phyloP scores from a whole-genome alignment of 2,888 invertebrate genomes.

The Dicyrtoma fusca region DNA sequence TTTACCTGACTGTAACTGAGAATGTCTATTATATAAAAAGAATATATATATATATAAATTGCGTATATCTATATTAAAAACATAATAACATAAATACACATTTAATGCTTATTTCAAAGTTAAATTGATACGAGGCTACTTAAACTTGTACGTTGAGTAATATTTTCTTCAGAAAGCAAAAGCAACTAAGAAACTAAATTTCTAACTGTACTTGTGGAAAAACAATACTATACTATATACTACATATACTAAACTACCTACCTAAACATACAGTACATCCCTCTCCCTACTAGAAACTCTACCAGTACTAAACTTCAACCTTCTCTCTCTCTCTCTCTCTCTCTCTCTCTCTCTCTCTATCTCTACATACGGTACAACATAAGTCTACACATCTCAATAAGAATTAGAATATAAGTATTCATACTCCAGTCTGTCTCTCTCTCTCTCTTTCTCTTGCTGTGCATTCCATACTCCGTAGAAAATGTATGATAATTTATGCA shows the following conservation, averaged over 20 bases:
- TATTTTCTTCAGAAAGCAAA: neutral
- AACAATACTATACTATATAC: neutral
- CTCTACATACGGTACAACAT: neutral
- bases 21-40: conserved; percentile 32
- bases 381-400: too few relatives aligned
- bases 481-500: conserved; percentile 18
- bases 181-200: neutral
- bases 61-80: conserved; percentile 7
- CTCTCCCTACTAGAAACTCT: neutral
- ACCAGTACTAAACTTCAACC: neutral
- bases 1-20: conserved; percentile 43
- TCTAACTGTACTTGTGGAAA: neutral
- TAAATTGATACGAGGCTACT: neutral
- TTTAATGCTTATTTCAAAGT: neutral
- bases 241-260: too few relatives aligned
- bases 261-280: too few relatives aligned
- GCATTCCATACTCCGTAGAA: too few relatives aligned
- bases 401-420: neutral
- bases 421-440: conserved; percentile 8
- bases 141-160: neutral
- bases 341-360: neutral
- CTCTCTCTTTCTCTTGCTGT: too few relatives aligned
- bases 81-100: conserved; percentile 5
- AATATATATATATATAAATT: conserved; percentile 17
- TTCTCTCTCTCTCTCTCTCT: neutral